Evolutionary conservation across 2,113 vertebrate species (phyloP).

Genomic region (Gnathonemus longibarbis): DNA sequence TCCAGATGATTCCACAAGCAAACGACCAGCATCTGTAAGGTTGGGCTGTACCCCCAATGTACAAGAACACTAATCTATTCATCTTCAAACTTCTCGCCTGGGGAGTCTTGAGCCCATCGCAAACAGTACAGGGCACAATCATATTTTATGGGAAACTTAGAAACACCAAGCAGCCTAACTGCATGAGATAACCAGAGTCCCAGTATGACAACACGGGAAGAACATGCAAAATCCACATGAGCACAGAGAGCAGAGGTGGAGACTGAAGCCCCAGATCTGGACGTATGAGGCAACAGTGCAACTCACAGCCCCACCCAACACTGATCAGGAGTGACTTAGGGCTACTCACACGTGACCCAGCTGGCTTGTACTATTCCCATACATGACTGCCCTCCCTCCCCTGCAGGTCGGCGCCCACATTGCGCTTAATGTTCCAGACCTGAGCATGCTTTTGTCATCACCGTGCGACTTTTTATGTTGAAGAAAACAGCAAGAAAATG

Average conservation of each 20-base stretch:
- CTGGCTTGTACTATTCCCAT: too few species aligned
- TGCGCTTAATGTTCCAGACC: neutral
- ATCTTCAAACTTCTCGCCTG: neutral
- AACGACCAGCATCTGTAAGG: neutral
- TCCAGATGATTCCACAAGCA: neutral
- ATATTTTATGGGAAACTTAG: neutral
- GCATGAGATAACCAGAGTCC: neutral
- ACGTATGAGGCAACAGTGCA: neutral
- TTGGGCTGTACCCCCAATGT: neutral
- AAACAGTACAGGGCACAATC: neutral
- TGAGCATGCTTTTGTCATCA: too few species aligned
- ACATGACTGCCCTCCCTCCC: too few species aligned
- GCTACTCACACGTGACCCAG: too few species aligned
- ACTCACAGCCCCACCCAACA: too few species aligned
- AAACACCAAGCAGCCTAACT: neutral
- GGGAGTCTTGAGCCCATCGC: too few species aligned
- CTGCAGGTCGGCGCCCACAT: neutral
- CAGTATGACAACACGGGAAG: neutral
- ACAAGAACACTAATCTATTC: neutral
- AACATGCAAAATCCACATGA: neutral
- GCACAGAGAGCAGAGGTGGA: neutral
- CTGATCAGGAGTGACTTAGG: too few species aligned
- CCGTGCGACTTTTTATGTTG: too few species aligned
- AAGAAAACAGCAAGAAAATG: too few species aligned
- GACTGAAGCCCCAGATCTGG: neutral